phyloP scores from a whole-genome alignment of 2,888 invertebrate genomes.

The Mythimna impura region DNA sequence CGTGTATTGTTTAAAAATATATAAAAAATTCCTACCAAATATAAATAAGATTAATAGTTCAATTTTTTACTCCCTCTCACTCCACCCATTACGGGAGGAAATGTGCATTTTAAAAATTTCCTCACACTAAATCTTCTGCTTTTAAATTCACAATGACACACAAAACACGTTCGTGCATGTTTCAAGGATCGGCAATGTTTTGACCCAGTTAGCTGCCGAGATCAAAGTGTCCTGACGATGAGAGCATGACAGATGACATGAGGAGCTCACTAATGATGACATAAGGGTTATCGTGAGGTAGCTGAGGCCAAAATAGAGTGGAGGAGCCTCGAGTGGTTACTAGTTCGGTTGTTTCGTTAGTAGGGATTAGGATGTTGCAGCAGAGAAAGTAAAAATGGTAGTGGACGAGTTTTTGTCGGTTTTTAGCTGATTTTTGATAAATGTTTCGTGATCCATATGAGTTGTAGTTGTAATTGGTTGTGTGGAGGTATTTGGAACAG shows the following conservation, averaged over 20 bases:
- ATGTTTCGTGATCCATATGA: neutral
- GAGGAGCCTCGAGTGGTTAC: conserved; percentile 18
- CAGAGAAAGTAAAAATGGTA: neutral
- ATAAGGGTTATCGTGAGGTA: conserved; percentile 47
- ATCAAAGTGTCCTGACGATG: conserved; percentile 58
- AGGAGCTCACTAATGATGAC: conserved; percentile 58
- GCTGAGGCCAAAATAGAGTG: conserved; percentile 21
- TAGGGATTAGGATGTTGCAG: neutral
- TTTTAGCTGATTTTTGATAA: neutral
- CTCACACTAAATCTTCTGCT: conserved; percentile 19
- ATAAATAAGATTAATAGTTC: no score
- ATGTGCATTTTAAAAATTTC: no score
- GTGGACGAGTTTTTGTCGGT: neutral
- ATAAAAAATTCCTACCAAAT: no score
- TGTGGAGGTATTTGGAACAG: no score
- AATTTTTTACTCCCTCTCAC: no score
- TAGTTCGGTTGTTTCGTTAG: conserved; percentile 30
- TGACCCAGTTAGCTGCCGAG: conserved; percentile 54
- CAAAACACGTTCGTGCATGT: conserved; percentile 39
- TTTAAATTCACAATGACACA: neutral
- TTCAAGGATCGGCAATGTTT: conserved; percentile 60
- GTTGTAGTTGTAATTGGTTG: no score
- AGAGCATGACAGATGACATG: conserved; percentile 56
- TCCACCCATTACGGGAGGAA: no score
- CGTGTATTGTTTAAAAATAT: no score